A percentile compares a stretch with the other conserved stretches of the same genome.
Evolutionary conservation across 2,113 vertebrate genomes (phyloP).

Genomic region (Daboia siamensis): DNA sequence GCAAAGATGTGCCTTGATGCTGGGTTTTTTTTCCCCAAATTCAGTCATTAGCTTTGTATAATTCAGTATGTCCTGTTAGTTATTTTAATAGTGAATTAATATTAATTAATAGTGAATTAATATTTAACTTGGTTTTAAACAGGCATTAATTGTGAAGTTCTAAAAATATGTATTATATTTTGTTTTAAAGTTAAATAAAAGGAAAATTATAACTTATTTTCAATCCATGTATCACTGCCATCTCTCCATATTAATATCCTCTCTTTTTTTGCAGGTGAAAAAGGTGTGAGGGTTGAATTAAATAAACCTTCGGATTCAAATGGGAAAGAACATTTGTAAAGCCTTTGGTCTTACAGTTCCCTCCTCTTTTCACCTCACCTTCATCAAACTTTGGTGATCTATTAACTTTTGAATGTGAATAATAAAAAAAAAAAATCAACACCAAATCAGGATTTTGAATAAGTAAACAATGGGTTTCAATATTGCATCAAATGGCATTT

Average conservation of each 20-base stretch:
- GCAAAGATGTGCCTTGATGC: background rate
- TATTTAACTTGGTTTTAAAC: background rate
- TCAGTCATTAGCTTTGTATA: background rate
- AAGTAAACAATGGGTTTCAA: conserved; percentile 53
- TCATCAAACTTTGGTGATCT: conserved; percentile 59
- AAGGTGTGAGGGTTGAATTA: conserved; percentile 92
- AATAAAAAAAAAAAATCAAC: conserved; percentile 66
- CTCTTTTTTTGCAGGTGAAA: conserved; percentile 76
- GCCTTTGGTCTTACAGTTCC: conserved; percentile 61
- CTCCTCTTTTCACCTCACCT: conserved; percentile 34
- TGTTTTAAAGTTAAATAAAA: background rate
- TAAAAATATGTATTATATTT: background rate
- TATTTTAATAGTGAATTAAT: background rate
- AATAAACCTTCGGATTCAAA: conserved; percentile 85
- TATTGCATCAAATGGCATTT: conserved; percentile 64
- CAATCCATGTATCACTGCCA: background rate
- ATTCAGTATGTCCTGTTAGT: background rate
- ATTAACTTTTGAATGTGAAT: conserved; percentile 68
- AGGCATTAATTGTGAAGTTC: background rate
- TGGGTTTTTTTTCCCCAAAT: background rate
- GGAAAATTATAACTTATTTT: background rate
- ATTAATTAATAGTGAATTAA: background rate
- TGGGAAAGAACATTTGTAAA: conserved; percentile 73
- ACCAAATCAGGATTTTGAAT: conserved; percentile 58
- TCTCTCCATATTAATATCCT: background rate